Conservation (phyloP, 2,113 vertebrate genomes). For the Lethenteron camtschaticum region DNA sequence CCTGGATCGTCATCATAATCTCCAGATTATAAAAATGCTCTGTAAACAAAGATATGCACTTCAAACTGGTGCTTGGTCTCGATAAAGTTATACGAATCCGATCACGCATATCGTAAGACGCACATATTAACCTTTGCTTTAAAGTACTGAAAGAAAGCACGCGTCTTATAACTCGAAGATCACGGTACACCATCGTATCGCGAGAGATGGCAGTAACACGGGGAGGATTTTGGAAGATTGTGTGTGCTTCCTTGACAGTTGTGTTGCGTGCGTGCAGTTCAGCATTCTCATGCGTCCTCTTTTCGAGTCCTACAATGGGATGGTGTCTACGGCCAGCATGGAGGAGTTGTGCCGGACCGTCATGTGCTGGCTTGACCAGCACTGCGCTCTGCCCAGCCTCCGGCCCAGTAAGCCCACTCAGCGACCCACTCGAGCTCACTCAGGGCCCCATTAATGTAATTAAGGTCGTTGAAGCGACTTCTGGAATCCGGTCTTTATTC, state of each 20-base stretch:
- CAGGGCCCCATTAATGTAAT: not conserved
- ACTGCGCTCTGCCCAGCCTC: constrained; percentile 59
- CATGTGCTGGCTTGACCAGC: constrained; percentile 57
- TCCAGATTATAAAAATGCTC: not conserved
- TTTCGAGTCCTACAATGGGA: constrained; percentile 72
- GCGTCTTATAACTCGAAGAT: too few species aligned
- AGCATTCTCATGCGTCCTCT: constrained; percentile 80
- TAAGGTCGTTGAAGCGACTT: not conserved
- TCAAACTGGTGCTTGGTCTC: not conserved
- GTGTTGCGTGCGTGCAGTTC: constrained; percentile 30
- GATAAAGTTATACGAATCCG: not conserved
- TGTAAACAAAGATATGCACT: not conserved
- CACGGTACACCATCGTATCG: too few species aligned
- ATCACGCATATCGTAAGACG: not conserved
- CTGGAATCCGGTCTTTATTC: not conserved
- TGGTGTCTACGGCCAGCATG: constrained; percentile 52
- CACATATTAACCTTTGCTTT: not conserved
- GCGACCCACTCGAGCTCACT: not conserved
- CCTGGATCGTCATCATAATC: not conserved
- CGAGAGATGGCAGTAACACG: not conserved
- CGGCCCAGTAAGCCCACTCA: constrained; percentile 50
- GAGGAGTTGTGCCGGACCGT: constrained; percentile 52
- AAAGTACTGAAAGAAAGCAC: not conserved
- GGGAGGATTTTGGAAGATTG: not conserved
- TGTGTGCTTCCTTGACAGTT: constrained; percentile 26